Base-by-base conservation (phyloP, 2,888 invertebrate species). In the Heliothis peltigera region DNA sequence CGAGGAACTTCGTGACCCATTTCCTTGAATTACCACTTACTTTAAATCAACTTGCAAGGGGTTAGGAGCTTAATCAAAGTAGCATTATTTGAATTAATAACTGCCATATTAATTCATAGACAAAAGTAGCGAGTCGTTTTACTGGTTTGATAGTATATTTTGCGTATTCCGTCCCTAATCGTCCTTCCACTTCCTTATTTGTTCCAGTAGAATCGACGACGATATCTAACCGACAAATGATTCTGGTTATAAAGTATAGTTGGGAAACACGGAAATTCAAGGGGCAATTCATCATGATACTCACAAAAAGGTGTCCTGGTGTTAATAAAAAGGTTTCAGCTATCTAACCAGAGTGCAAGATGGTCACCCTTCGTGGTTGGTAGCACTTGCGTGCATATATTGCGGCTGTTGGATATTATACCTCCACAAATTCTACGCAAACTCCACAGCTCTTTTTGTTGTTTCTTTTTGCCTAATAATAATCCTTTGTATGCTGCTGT, bases 301-400 rank as follows among this genome's bases (percentile, higher is more conserved):
- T 15, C 4, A 6, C 25, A 25, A 25, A 25, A 4, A 25, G 25
- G 1, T 25, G 4, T 6, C 25, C 6, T 6, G 25, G 2, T 10
- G 10, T 32, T 10, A 32, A 32, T 10, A 1, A n/a, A 18, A 18
- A 15, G 17, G 12, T 4, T 35, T 35, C 4, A n/a, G 10, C 4
- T 12, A 18, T 22, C 12, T 15, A 44, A 32, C 21, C 19, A 22
- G 18, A 7, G 4, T 1, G 15, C n/a, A 44, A 17, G 19, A 39
- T 71, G 67, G 77, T 61, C 77, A 75, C 73, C 74, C 70, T 59
- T 21, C 62, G 59, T 46, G 70, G 70, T 63, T 42, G 46, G 64
- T 44, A 55, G 47, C 52, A 68, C 19, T 75, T 57, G 56, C 55
- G 61, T 70, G 64, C 56, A 73, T 76, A 65, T 59, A 64, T 53